Base-by-base conservation (phyloP, 2,888 invertebrate species). In the Colostygia pectinataria region DNA sequence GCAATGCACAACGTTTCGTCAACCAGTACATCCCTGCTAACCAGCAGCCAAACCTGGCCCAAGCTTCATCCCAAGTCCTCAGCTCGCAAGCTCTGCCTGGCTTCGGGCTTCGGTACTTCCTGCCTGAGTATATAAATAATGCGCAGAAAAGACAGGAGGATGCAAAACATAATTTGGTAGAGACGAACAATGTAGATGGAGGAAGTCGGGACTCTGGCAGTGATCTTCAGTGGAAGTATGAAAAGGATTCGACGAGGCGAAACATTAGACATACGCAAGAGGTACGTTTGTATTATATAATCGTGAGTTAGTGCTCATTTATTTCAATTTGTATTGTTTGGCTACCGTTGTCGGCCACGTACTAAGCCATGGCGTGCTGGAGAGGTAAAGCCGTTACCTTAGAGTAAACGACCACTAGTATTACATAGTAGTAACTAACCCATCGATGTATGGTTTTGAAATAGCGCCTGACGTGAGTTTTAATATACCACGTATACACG, bases 31-130 rank as follows among this genome's bases (percentile, higher is more conserved):
- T 73, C 25, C 85, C 86, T 1, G 66, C 52, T 20, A 69, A 72
- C 12, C 71, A 45, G 0, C 18, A 71, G 53, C 69, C 77, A 2
- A 61, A 74, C 6, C 67, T 71, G 32, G 74, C 69, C 6, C 54
- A 68, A 44, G 63, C 75, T 2, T 51, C 66, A 0, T 55, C 75
- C 0, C 80, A 83, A 55, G 61, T 84, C 32, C 70, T 90, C 0
- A 79, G 87, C 53, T 81, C 85, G 2, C 88, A 87, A 59, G 79
- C 63, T 27, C 54, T 88, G 40, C 89, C 90, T 27, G 90, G 90
- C 7, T 61, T 83, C 13, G 90, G 90, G 1, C 66, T 87, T 10
- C 74, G 84, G 38, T 90, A 90, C 64, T 89, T 88, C 55, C 71
- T 78, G 9, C 90, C 90, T 1, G 58, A 66, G 10, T 82, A 80